Evolutionary conservation across 2,797 vertebrate species (phyloP), one percentile per base, ranked within the genome.

Genomic region (Melanotaenia nigrans): DNA sequence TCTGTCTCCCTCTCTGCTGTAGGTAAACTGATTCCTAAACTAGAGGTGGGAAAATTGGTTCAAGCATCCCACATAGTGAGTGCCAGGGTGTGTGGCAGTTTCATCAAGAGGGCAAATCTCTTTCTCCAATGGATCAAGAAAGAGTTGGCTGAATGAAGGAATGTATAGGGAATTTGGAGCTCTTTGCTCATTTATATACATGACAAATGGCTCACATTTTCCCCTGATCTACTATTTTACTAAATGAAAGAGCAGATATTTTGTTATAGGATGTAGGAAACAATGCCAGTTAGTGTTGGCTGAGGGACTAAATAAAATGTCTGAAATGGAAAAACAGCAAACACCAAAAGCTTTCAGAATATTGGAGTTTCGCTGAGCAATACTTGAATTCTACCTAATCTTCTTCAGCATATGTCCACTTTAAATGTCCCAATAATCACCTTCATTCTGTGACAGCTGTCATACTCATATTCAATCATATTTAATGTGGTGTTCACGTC

Each of bases 1-100:
- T 67, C 47, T 60, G 35, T 53, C 68, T 65, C 58, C 13, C 54
- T 54, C 76, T 75, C 65, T 79, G 67, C 54, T 68, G 69, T 65
- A 81, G 84, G 84, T 84, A 75, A 77, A 73, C 67, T 69, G 73
- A 71, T 68, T 62, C 59, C 55, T 3, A 53, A 62, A 64, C 47
- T 56, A 51, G 40, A 79, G 69, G 66, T 82, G 73, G 40, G 58
- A 53, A 68, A 73, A 61, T 30, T 25, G 57, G 66, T 25, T 72
- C 57, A 56, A 67, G 79, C 49, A 3, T 77, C 13, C 47, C 42
- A 40, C 59, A 70, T 3, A 49, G 36, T 65, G 30, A 68, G 36
- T 24, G 51, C 28, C 7, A 40, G 57, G 56, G 65, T 55, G 36
- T 32, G 59, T 38, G 35, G 24, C 68, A 33, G 5, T 42, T 65